Percentiles rank a stretch among this genome's conserved stretches.
Conservation (phyloP, 2,888 invertebrate genomes). For the Trimorus sp. region DNA sequence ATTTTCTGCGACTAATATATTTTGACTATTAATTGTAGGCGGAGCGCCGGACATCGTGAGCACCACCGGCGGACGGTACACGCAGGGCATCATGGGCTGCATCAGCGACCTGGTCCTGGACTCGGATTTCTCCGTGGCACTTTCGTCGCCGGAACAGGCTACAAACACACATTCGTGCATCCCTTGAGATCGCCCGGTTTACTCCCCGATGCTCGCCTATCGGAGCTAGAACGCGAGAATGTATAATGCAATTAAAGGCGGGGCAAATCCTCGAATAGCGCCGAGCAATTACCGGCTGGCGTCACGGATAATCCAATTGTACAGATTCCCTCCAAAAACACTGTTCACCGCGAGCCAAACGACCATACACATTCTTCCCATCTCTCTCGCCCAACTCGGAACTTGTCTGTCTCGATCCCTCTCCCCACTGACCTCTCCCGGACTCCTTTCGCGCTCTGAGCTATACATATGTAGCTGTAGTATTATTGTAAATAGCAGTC, state of each 20-base stretch:
- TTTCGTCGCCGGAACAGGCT: slow-evolving; percentile 86
- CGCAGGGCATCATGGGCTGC: no score
- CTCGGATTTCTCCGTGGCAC: slow-evolving; percentile 89
- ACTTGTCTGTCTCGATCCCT: no score
- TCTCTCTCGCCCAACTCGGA: no score
- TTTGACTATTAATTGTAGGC: no score
- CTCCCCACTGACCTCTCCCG: no score
- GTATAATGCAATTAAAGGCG: slow-evolving; percentile 58
- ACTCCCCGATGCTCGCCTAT: slow-evolving; percentile 64
- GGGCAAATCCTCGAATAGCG: slow-evolving; percentile 51
- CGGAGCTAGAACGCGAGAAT: slow-evolving; percentile 69
- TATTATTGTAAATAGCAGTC: slow-evolving; percentile 65
- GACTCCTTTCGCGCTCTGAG: slow-evolving; percentile 9
- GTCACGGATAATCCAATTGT: slow-evolving; percentile 62
- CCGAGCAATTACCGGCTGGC: slow-evolving; percentile 59
- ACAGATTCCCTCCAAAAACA: slow-evolving; percentile 65
- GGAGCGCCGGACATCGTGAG: no score
- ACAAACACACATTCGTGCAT: slow-evolving; percentile 83
- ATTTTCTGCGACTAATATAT: no score
- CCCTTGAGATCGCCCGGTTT: slow-evolving; percentile 74
- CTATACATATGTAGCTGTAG: slow-evolving; percentile 61
- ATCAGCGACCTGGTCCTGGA: slow-evolving; percentile 89
- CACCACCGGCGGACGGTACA: no score
- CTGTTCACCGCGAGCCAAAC: slow-evolving; percentile 41
- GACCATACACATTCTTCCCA: slow-evolving; percentile 26